These are phyloP conservation scores for Tineola bisselliella DNA, from an alignment of 2,888 invertebrate genomes.

Conservation along the genomic window DNA sequence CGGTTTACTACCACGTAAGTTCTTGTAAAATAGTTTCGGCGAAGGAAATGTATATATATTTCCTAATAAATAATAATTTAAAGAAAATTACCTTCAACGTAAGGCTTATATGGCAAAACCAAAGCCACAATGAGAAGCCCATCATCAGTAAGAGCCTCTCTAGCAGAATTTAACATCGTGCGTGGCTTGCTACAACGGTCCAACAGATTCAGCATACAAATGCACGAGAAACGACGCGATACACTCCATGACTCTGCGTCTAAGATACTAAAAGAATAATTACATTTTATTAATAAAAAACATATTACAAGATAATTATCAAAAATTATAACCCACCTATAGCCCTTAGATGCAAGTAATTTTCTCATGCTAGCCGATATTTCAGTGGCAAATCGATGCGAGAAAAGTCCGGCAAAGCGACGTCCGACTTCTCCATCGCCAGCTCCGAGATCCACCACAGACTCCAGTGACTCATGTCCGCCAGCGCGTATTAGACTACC, in stretches of 20 bases:
- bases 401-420: slow-evolving; percentile 78
- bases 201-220: slow-evolving; percentile 91
- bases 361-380: slow-evolving; percentile 90
- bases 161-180: slow-evolving; percentile 80
- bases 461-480: slow-evolving; percentile 24
- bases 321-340: slow-evolving; percentile 67
- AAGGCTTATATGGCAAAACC: slow-evolving; percentile 93
- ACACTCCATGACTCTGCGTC: slow-evolving; percentile 75
- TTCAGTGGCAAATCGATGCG: slow-evolving; percentile 86
- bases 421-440: slow-evolving; percentile 95
- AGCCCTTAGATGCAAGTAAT: slow-evolving; percentile 79
- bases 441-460: slow-evolving; percentile 89
- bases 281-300: too few species aligned
- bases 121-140: slow-evolving; percentile 87
- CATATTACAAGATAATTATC: slow-evolving; percentile 1
- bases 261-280: slow-evolving; percentile 64
- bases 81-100: slow-evolving; percentile 93
- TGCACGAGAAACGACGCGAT: slow-evolving; percentile 74
- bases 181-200: slow-evolving; percentile 92
- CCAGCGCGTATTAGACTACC: slow-evolving; percentile 65
- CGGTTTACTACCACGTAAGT: too few species aligned
- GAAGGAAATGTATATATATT: too few species aligned
- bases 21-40: too few species aligned
- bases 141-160: slow-evolving; percentile 73
- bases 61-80: too few species aligned